Base-by-base conservation (phyloP, 2,797 vertebrate genomes). In the Pempheris klunzingeri region DNA sequence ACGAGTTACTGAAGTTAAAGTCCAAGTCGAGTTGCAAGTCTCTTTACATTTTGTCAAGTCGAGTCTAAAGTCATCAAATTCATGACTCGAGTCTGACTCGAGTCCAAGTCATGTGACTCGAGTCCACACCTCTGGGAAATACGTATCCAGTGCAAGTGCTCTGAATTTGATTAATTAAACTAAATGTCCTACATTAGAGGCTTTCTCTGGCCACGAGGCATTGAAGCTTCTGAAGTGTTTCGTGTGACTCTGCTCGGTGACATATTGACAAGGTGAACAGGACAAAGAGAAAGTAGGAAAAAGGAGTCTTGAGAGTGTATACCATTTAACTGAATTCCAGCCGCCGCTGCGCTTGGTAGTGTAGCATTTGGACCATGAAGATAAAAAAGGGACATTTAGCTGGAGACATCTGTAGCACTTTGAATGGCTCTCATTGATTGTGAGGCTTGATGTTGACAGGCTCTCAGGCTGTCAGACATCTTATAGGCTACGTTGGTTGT, bases 351-450 rank as follows among this genome's bases (percentile, higher is more conserved):
- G 46, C 58, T 71, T 53, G 77, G 49, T 61, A 44, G 28, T 44
- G 53, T 49, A 74, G 38, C 68, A 50, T 59, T 49, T 26, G n/a
- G 7, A 30, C 46, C 14, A 8, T 10, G 12, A 36, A 32, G 46
- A 53, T 30, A 82, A 67, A 32, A 55, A 71, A 69, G 52, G 41
- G 18, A 78, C 74, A 62, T 85, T 84, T 59, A 75, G 57, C 62
- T 72, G 24, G 20, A 49, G 73, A 81, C 74, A 74, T 71, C 82
- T 66, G 44, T 58, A 53, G 50, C 65, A 59, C 70, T 82, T 74
- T 77, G 61, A 85, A 66, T 77, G 58, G 43, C 74, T 77, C 50
- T 63, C 52, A 88, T 82, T 87, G 88, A 90, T 87, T 80, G 59
- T 28, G 20, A 89, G 69, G 76, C 71, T 72, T 55, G 54, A 78